Evolutionary conservation across 2,888 invertebrate genomes (phyloP).

Genomic region (Apoda limacodes): DNA sequence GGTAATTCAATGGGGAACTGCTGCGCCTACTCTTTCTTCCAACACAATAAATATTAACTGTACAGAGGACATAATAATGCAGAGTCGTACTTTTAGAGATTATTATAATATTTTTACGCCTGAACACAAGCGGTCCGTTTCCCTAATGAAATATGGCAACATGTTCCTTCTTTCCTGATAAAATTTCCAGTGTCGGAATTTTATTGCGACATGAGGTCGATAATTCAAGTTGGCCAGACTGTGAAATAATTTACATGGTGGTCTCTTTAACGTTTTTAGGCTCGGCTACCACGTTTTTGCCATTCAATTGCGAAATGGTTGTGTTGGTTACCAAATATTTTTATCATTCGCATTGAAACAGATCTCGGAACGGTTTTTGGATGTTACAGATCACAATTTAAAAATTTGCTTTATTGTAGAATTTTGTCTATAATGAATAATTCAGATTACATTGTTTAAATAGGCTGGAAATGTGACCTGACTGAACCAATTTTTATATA

Average conservation of each 20-base stretch:
- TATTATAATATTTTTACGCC: conserved; percentile 59
- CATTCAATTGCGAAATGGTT: conserved; percentile 15
- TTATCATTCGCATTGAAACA: not conserved
- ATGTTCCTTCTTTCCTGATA: conserved; percentile 56
- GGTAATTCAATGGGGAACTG: conserved; percentile 30
- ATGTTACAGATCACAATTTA: no score
- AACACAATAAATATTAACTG: conserved; percentile 44
- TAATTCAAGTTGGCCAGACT: conserved; percentile 51
- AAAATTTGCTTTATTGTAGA: no score
- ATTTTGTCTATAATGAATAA: no score
- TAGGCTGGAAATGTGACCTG: no score
- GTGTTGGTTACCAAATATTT: conserved; percentile 1
- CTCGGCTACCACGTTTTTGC: conserved; percentile 45
- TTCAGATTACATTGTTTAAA: no score
- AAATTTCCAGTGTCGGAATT: conserved; percentile 54
- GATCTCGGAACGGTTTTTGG: no score
- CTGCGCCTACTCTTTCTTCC: conserved; percentile 34
- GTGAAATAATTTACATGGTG: conserved; percentile 61
- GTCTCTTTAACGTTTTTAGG: conserved; percentile 45
- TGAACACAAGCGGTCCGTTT: conserved; percentile 46
- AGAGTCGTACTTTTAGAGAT: conserved; percentile 49
- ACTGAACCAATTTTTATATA: no score
- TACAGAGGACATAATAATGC: conserved; percentile 47
- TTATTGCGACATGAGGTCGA: conserved; percentile 54
- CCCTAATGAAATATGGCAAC: conserved; percentile 63